These are phyloP conservation scores for Girardinus metallicus DNA, from an alignment of 2,797 vertebrate genomes.

Conservation along the genomic window DNA sequence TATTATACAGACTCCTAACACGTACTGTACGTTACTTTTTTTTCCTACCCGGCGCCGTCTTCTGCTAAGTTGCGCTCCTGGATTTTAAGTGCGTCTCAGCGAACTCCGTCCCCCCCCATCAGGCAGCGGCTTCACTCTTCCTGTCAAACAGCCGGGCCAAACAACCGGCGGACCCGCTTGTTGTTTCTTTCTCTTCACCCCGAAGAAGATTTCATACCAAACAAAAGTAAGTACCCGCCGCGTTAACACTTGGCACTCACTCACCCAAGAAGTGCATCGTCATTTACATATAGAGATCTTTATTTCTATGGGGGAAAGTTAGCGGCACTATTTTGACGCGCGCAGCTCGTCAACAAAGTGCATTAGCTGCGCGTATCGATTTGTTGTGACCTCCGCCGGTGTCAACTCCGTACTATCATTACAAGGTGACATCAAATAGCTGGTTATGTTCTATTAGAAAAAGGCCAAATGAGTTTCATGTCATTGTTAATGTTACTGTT, in stretches of 20 bases:
- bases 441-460: constrained; percentile 50
- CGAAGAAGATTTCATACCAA: constrained; percentile 71
- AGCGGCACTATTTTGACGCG: constrained; percentile 57
- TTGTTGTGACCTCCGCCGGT: constrained; percentile 64
- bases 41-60: constrained; percentile 63
- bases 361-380: constrained; percentile 72
- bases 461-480: constrained; percentile 46
- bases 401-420: constrained; percentile 57
- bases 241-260: constrained; percentile 27
- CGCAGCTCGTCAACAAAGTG: constrained; percentile 62
- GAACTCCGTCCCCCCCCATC: constrained; percentile 73
- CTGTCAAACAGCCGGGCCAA: constrained; percentile 75
- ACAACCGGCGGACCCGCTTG: constrained; percentile 71
- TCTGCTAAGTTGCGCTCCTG: constrained; percentile 80
- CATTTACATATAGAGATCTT: constrained; percentile 21
- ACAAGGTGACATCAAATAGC: constrained; percentile 53
- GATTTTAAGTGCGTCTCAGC: constrained; percentile 85
- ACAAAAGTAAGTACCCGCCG: constrained; percentile 81
- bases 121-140: constrained; percentile 69
- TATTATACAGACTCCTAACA: constrained; percentile 73
- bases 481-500: constrained; percentile 46
- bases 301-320: constrained; percentile 59
- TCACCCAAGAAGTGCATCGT: constrained; percentile 19
- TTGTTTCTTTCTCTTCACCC: constrained; percentile 53
- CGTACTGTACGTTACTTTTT: constrained; percentile 73